A percentile compares a stretch with the other conserved stretches of the same genome.
These are phyloP conservation scores for Beaufortia kweichowensis DNA, from an alignment of 2,113 vertebrate genomes.

Conservation along the genomic window DNA sequence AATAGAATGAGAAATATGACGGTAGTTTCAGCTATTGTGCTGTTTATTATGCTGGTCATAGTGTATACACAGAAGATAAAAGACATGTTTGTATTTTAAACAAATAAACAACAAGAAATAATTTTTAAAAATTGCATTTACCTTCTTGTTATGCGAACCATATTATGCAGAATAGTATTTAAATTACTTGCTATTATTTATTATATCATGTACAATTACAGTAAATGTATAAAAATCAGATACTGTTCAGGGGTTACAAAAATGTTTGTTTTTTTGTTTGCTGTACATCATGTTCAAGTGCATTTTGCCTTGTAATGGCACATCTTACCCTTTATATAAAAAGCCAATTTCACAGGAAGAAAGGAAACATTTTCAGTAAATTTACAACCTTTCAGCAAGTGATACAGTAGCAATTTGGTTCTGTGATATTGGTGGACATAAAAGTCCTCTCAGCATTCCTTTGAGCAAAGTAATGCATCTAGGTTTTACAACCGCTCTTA, in stretches of 20 bases:
- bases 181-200: too few relatives aligned
- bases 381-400: conserved; percentile 73
- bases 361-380: conserved; percentile 71
- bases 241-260: neutral
- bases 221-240: neutral
- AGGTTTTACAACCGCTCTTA: conserved; percentile 64
- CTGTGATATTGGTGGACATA: conserved; percentile 72
- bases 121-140: neutral
- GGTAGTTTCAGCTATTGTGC: neutral
- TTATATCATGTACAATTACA: neutral
- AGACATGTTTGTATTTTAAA: too few relatives aligned
- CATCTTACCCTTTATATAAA: conserved; percentile 58
- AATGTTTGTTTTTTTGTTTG: neutral
- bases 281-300: neutral
- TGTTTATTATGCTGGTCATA: neutral
- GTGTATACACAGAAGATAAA: neutral
- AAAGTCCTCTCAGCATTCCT: conserved; percentile 67
- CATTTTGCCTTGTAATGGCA: conserved; percentile 19
- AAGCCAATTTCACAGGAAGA: conserved; percentile 59
- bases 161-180: neutral
- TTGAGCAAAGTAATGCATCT: conserved; percentile 70
- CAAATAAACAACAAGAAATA: neutral
- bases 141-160: neutral
- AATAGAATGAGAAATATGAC: neutral
- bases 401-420: conserved; percentile 78